Conservation (phyloP, 2,113 vertebrate genomes). For the Mobula hypostoma region DNA sequence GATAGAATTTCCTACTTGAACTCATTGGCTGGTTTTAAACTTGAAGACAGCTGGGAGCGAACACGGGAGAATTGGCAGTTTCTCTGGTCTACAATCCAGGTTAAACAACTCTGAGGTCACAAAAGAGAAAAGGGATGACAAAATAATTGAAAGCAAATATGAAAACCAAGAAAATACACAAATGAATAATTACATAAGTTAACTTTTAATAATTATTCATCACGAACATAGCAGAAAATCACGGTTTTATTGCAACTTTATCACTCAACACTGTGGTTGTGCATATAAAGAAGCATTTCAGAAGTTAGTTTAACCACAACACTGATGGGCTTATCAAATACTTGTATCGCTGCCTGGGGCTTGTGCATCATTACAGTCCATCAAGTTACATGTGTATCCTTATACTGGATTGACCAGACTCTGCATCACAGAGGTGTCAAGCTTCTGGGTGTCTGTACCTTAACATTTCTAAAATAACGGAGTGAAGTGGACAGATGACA, state of each 20-base stretch:
- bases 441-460: too few species aligned
- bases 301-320: background rate
- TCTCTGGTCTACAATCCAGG: background rate
- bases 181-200: background rate
- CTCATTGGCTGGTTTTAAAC: background rate
- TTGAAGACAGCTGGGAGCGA: background rate
- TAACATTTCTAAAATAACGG: background rate
- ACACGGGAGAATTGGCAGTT: background rate
- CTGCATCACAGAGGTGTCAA: too few species aligned
- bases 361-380: background rate
- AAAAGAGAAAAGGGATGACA: background rate
- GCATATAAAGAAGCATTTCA: background rate
- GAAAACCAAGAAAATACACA: background rate
- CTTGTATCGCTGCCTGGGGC: background rate
- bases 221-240: background rate
- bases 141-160: background rate
- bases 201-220: background rate
- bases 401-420: too few species aligned
- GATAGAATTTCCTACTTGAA: background rate
- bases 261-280: background rate
- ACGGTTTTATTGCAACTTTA: background rate
- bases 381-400: too few species aligned
- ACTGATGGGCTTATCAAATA: background rate
- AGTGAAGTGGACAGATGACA: background rate
- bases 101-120: background rate